Percentiles rank a stretch among this genome's conserved stretches.
Conservation (phyloP, 2,888 invertebrate species). For the Rhagophthalmus giganteus region DNA sequence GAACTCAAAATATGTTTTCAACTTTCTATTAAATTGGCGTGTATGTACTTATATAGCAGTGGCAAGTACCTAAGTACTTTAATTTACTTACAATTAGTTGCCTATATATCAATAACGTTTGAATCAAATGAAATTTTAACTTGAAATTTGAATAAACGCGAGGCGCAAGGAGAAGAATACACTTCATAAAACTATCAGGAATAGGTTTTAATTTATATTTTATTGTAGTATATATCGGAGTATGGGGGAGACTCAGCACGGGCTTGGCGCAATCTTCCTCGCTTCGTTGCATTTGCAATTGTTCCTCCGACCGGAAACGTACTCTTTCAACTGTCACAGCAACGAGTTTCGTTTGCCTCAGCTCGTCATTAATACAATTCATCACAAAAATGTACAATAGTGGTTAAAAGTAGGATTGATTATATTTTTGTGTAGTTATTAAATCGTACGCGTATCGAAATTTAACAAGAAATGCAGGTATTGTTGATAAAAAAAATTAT, state of each 20-base stretch:
- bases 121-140: too few species aligned
- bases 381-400: background rate
- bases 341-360: constrained; percentile 33
- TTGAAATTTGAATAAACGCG: too few species aligned
- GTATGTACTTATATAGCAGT: too few species aligned
- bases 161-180: too few species aligned
- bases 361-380: constrained; percentile 8
- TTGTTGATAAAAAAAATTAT: too few species aligned
- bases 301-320: constrained; percentile 50
- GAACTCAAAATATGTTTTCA: too few species aligned
- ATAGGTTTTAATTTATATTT: constrained; percentile 33
- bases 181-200: constrained; percentile 32
- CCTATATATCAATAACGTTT: background rate
- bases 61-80: too few species aligned
- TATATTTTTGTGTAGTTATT: background rate
- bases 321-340: constrained; percentile 50
- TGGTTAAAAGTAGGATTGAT: background rate
- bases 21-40: too few species aligned
- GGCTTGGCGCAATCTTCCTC: constrained; percentile 50
- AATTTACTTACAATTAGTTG: background rate
- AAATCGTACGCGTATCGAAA: too few species aligned
- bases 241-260: constrained; percentile 34
- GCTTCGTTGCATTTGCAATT: constrained; percentile 49
- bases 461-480: too few species aligned
- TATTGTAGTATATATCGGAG: constrained; percentile 29